phyloP scores from a whole-genome alignment of 2,888 invertebrate species.

The Aromia moschata region DNA sequence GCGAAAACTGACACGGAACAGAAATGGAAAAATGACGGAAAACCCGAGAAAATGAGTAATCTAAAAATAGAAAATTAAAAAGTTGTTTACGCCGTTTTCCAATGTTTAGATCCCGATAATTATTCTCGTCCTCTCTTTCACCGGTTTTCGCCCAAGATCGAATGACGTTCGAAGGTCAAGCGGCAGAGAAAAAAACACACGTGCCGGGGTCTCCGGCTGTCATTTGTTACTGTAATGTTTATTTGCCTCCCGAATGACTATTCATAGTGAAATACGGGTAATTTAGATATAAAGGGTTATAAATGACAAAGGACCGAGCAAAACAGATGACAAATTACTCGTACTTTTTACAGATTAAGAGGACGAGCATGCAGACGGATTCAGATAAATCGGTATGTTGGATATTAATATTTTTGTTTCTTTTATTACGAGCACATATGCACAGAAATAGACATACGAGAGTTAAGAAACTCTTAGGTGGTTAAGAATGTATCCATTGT shows the following conservation, averaged over 20 bases:
- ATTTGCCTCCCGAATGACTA: slow-evolving; percentile 1
- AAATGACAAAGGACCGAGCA: slow-evolving; percentile 8
- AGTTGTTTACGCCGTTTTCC: slow-evolving; percentile 34
- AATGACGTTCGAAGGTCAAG: slow-evolving; percentile 33
- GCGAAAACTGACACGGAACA: too few relatives aligned
- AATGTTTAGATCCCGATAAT: slow-evolving; percentile 20
- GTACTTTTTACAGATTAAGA: not conserved
- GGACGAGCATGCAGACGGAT: not conserved
- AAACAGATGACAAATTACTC: slow-evolving; percentile 9
- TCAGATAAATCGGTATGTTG: not conserved
- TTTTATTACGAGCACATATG: too few relatives aligned
- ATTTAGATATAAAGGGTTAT: slow-evolving; percentile 20
- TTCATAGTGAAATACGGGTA: slow-evolving; percentile 16
- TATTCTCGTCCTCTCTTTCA: slow-evolving; percentile 15
- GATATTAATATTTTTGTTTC: not conserved
- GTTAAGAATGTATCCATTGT: too few relatives aligned
- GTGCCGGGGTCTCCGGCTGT: slow-evolving; percentile 7
- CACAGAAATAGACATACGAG: too few relatives aligned
- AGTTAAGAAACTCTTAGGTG: too few relatives aligned
- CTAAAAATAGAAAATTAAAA: slow-evolving; percentile 33
- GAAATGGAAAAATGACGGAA: too few relatives aligned
- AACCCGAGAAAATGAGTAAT: slow-evolving; percentile 17
- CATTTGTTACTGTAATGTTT: slow-evolving; percentile 22
- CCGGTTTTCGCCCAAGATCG: slow-evolving; percentile 19
- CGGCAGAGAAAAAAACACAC: slow-evolving; percentile 24